Evolutionary conservation across 2,888 invertebrate genomes (phyloP).

Genomic region (Alviniconcha strummeri): DNA sequence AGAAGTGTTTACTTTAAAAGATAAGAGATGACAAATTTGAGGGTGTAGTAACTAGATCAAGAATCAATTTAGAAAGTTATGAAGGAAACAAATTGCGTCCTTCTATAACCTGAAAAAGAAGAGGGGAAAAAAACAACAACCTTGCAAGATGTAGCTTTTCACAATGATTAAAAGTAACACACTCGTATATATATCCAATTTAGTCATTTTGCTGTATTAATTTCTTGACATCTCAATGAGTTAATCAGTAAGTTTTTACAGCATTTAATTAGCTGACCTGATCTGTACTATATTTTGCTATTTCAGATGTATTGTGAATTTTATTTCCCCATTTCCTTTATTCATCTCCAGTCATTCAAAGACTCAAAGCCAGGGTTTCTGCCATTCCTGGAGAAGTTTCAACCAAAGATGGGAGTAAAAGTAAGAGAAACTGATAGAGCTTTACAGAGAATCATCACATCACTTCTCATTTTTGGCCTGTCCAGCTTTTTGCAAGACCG

Average conservation of each 20-base stretch:
- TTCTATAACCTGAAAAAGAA: too few species aligned
- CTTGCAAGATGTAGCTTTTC: background rate
- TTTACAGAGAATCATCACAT: slow-evolving; percentile 4
- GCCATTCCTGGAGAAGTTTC: background rate
- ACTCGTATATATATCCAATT: background rate
- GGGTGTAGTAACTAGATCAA: too few species aligned
- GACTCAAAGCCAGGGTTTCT: slow-evolving; percentile 1
- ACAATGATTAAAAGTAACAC: background rate
- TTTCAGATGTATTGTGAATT: too few species aligned
- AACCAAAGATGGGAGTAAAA: background rate
- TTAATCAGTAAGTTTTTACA: too few species aligned
- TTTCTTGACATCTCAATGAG: too few species aligned
- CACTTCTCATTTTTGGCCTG: slow-evolving; percentile 3
- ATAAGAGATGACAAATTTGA: too few species aligned
- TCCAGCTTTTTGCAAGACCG: slow-evolving; percentile 1
- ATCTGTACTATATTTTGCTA: too few species aligned
- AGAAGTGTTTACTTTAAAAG: too few species aligned
- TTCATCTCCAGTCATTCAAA: slow-evolving; percentile 9
- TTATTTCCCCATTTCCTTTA: background rate
- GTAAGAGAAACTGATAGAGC: background rate
- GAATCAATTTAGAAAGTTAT: too few species aligned
- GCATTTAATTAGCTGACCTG: too few species aligned
- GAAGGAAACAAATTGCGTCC: too few species aligned
- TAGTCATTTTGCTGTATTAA: too few species aligned
- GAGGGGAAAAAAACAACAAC: background rate